A percentile compares a stretch with the other conserved stretches of the same genome.
Evolutionary conservation across 2,113 vertebrate genomes (phyloP).

Genomic region (Gobiocypris rarus): DNA sequence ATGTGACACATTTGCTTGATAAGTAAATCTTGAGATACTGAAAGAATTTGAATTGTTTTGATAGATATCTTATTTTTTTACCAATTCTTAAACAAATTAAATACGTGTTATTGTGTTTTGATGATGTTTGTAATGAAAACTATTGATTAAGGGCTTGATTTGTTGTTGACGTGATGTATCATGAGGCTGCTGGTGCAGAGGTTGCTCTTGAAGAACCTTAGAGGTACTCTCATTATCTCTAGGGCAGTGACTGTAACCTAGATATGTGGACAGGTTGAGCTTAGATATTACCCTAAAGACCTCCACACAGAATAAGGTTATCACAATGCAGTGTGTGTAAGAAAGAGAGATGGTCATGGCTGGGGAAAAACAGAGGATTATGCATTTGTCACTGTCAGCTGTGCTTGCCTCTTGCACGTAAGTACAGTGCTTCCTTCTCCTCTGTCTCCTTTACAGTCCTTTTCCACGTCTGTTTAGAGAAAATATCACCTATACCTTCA

Average conservation of each 20-base stretch:
- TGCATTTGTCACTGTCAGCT: constrained; percentile 63
- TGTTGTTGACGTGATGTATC: not conserved
- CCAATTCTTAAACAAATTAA: not conserved
- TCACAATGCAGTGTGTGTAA: constrained; percentile 5
- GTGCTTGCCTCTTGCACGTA: constrained; percentile 48
- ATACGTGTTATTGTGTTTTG: not conserved
- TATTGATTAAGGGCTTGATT: not conserved
- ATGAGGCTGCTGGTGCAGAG: constrained; percentile 10
- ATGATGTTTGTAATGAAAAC: not conserved
- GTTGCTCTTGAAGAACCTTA: constrained; percentile 27
- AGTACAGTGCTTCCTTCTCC: constrained; percentile 36
- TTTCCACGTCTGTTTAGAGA: not conserved
- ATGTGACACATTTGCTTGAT: not conserved
- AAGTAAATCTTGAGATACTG: not conserved
- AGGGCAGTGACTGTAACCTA: constrained; percentile 41
- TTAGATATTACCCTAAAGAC: constrained; percentile 45
- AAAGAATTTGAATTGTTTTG: not conserved
- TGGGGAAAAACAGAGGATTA: constrained; percentile 47
- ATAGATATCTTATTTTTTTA: not conserved
- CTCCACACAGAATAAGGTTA: constrained; percentile 42
- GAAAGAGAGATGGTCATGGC: constrained; percentile 41
- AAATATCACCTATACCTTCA: constrained; percentile 25
- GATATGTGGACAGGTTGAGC: constrained; percentile 43
- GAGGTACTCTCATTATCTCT: constrained; percentile 36
- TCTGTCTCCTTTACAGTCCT: constrained; percentile 5